Evolutionary conservation across 2,113 vertebrate species (phyloP), one percentile per base, ranked within the genome.

Genomic region (Empidonax alnorum): DNA sequence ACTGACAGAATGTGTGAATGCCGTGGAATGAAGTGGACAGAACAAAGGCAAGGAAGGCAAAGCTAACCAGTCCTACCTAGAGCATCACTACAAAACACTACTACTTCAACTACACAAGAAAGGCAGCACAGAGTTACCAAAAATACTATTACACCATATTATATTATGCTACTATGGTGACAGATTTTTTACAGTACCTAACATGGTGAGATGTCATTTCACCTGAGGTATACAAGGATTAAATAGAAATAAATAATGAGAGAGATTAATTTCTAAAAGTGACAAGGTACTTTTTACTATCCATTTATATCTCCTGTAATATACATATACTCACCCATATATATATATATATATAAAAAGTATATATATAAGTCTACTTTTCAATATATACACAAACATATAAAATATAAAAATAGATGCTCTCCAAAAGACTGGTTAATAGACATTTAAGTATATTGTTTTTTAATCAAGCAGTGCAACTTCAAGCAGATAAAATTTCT

Each of bases 111-210:
- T 65, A 73, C 1, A 4, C 53, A 58, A 21, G 63, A 73, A 85
- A 65, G 31, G 53, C 69, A 68, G 81, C 11, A 55, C 62, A 67
- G 44, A 66, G 31, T 17, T 50, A 87, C 21, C 44, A 71, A 47
- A 78, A 93, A 27, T 56, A 41, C 67, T 69, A 69, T 42, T 44
- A 47, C 25, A 50, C 72, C 80, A 42, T 77, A 59, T 84, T 73
- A 9, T 16, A 44, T 73, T 66, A 50, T 1, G 7, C 58, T 79
- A 65, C 37, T 62, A 24, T 12, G 15, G 41, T 28, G 75, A 77
- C 42, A 75, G 27, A 50, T 72, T n/a, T 90, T 84, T 76, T 84
- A 93, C 65, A 91, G 53, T 89, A 89, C 71, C 89, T 94, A 94
- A 83, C 9, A 35, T 0, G 19, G 50, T 52, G 82, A 90, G 82